A percentile compares a stretch with the other conserved stretches of the same genome.
These are phyloP conservation scores for Drosophila formosana DNA, from an alignment of 2,888 invertebrate species.

Conservation along the genomic window DNA sequence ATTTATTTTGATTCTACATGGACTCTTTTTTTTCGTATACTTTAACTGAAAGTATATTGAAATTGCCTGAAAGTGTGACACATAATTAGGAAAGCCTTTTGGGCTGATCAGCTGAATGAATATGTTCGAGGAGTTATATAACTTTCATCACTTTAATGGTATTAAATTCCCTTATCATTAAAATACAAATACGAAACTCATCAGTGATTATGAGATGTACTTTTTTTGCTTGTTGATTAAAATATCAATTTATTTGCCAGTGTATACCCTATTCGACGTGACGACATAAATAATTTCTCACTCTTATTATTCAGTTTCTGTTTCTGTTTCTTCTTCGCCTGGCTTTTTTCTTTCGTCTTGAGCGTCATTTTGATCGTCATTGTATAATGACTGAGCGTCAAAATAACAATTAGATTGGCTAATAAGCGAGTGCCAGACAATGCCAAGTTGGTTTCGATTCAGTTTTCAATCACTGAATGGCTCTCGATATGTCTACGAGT, in stretches of 20 bases:
- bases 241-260: background rate
- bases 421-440: conserved; percentile 29
- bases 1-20: conserved; percentile 28
- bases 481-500: conserved; percentile 3
- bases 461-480: conserved; percentile 25
- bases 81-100: too few species aligned
- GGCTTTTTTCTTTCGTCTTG: background rate
- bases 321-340: background rate
- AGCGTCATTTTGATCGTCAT: conserved; percentile 8
- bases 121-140: too few species aligned
- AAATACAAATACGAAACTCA: too few species aligned
- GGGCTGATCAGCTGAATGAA: too few species aligned
- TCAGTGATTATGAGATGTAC: too few species aligned
- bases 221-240: background rate
- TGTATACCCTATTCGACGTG: background rate
- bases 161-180: too few species aligned
- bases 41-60: background rate
- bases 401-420: conserved; percentile 44
- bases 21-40: background rate
- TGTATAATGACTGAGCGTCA: conserved; percentile 14
- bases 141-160: too few species aligned
- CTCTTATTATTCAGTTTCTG: background rate
- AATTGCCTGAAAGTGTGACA: too few species aligned
- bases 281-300: background rate
- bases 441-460: conserved; percentile 22